Conservation (phyloP, 2,113 vertebrate species). For the Istiophorus platypterus region DNA sequence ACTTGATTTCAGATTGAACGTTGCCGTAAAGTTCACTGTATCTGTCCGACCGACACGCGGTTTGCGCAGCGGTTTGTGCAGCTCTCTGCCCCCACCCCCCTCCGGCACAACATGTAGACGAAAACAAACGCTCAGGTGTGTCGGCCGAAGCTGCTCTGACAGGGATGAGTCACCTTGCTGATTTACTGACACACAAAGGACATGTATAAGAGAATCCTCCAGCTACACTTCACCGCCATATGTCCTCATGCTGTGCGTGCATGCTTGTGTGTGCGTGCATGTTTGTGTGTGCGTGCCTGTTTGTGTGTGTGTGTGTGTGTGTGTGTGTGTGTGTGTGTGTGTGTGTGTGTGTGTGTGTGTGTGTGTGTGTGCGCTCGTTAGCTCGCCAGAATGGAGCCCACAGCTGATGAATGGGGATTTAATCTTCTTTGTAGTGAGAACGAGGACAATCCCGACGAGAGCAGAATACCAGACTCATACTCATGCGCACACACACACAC, state of each 20-base stretch:
- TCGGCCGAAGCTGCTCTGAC: neutral
- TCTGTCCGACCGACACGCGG: neutral
- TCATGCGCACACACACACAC: conserved; percentile 16
- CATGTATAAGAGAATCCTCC: conserved; percentile 4
- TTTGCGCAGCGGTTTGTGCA: too few relatives aligned
- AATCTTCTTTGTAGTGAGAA: conserved; percentile 39
- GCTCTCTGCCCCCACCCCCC: neutral
- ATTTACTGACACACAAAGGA: conserved; percentile 24
- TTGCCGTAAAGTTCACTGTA: neutral
- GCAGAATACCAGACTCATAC: conserved; percentile 22
- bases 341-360: conserved; percentile 17
- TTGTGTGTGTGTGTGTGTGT: conserved; percentile 17
- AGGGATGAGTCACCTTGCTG: conserved; percentile 17
- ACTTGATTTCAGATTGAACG: too few relatives aligned
- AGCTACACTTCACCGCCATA: conserved; percentile 14
- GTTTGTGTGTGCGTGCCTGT: conserved; percentile 16
- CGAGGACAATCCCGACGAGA: conserved; percentile 28
- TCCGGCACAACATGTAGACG: neutral
- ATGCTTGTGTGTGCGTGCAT: conserved; percentile 18
- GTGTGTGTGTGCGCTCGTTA: conserved; percentile 30
- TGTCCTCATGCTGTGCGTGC: conserved; percentile 41
- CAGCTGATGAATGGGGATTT: conserved; percentile 38
- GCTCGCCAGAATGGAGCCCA: conserved; percentile 15
- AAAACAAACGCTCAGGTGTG: conserved; percentile 46
- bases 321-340: conserved; percentile 12